Conservation (phyloP, 2,113 vertebrate species). For the Salvator merianae region DNA sequence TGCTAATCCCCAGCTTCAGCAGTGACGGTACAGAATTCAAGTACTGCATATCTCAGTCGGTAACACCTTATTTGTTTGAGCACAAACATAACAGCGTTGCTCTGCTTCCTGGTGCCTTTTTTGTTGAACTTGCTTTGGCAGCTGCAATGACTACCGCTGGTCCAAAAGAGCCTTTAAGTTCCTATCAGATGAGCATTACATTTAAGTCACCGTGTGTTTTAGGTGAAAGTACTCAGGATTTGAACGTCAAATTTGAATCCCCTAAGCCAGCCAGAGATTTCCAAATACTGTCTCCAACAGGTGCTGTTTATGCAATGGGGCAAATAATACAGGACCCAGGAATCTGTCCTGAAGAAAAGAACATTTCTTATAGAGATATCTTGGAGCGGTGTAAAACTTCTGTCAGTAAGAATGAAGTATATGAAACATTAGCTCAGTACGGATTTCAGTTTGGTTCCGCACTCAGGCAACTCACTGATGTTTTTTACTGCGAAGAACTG, state of each 20-base stretch:
- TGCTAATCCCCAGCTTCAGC: slow-evolving; percentile 63
- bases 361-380: slow-evolving; percentile 69
- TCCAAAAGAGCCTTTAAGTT: slow-evolving; percentile 71
- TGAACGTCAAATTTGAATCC: slow-evolving; percentile 73
- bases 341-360: slow-evolving; percentile 69
- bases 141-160: slow-evolving; percentile 71
- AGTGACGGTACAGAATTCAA: slow-evolving; percentile 55
- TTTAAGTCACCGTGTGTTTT: slow-evolving; percentile 80
- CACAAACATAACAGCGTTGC: slow-evolving; percentile 80
- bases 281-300: slow-evolving; percentile 75
- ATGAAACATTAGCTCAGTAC: slow-evolving; percentile 71
- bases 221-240: slow-evolving; percentile 61
- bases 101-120: slow-evolving; percentile 83
- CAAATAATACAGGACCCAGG: slow-evolving; percentile 55
- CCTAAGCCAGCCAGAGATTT: slow-evolving; percentile 67
- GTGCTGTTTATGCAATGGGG: slow-evolving; percentile 75
- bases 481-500: slow-evolving; percentile 78
- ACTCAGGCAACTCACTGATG: slow-evolving; percentile 77
- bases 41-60: slow-evolving; percentile 71
- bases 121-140: slow-evolving; percentile 81
- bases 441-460: slow-evolving; percentile 84
- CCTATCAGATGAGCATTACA: slow-evolving; percentile 71
- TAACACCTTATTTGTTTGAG: slow-evolving; percentile 76
- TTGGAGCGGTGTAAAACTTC: slow-evolving; percentile 74
- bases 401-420: slow-evolving; percentile 70